These are phyloP conservation scores for Sphaeridia pumilis DNA, from an alignment of 2,888 invertebrate genomes.

Conservation along the genomic window DNA sequence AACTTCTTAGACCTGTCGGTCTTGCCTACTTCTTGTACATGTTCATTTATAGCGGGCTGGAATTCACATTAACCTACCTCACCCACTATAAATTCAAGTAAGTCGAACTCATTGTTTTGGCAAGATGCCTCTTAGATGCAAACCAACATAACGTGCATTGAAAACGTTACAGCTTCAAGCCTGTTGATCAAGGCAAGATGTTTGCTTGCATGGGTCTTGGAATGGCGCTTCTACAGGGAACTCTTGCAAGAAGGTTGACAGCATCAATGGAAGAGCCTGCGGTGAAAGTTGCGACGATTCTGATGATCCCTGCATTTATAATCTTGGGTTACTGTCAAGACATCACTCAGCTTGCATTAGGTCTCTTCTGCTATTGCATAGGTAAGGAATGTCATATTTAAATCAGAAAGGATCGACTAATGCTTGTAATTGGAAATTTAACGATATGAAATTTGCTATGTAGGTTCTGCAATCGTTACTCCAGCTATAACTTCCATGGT, in stretches of 20 bases:
- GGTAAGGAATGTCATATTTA: too few species aligned
- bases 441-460: too few species aligned
- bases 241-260: slow-evolving; percentile 69
- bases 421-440: neutral
- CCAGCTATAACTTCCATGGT: slow-evolving; percentile 80
- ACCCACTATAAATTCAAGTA: slow-evolving; percentile 54
- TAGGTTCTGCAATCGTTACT: slow-evolving; percentile 62
- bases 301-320: slow-evolving; percentile 47
- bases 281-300: slow-evolving; percentile 49
- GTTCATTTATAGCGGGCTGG: slow-evolving; percentile 88
- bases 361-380: slow-evolving; percentile 49
- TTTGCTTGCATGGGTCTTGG: slow-evolving; percentile 83
- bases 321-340: slow-evolving; percentile 44
- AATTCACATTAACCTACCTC: slow-evolving; percentile 93
- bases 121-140: too few species aligned
- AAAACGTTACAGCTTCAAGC: slow-evolving; percentile 48
- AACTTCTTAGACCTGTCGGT: slow-evolving; percentile 56
- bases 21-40: slow-evolving; percentile 78
- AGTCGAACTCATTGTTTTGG: too few species aligned
- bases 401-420: too few species aligned
- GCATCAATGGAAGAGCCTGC: slow-evolving; percentile 40
- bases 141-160: too few species aligned
- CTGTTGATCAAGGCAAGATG: slow-evolving; percentile 97
- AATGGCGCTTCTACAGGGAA: slow-evolving; percentile 85
- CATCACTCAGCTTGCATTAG: slow-evolving; percentile 56